Evolutionary conservation across 2,113 vertebrate species (phyloP), one percentile per base, ranked within the genome.

Genomic region (Mellivora capensis): DNA sequence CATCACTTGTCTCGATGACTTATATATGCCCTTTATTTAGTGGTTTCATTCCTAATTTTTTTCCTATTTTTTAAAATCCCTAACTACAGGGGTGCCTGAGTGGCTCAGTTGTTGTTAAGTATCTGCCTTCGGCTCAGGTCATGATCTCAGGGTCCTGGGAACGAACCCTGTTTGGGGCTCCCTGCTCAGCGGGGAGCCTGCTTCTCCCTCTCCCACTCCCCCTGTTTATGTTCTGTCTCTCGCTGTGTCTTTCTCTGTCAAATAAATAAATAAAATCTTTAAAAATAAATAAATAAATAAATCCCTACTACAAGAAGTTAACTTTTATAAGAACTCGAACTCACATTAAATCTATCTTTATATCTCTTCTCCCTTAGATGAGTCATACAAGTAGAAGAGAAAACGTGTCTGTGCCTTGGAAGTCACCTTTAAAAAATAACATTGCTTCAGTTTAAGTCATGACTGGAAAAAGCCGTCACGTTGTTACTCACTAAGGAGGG

Each of bases 381-480:
- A 93, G 54, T 61, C 93, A 72, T 47, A 72, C 20, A 94, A 34
- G 37, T 93, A 79, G 54, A 13, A 29, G 2, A 61, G 37, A 92
- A 72, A 87, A 91, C 57, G 9, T 93, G 27, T 79, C 44, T 91
- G 52, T 47, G 37, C 34, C 49, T 90, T 87, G 17, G 12, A 69
- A 92, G 94, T 62, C 87, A 86, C 34, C 44, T 90, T 95, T 87
- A 49, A 87, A 91, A 90, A 94, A 54, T 47, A 90, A 94, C 54
- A 85, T 64, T 90, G n/a, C 88, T 77, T 72, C 49, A 95, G 20
- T 94, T 85, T 94, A 72, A 91, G 64, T 82, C 23, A 81, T 25
- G 39, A 49, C 54, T 29, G n/a, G 34, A 39, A 96, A 54, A 76
- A 79, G 76, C 8, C 74, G 42, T 61, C 54, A 59, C 7, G 42